A percentile compares a stretch with the other conserved stretches of the same genome.
These are phyloP conservation scores for Ceratina australensis DNA, from an alignment of 1,140 invertebrate species.

Conservation along the genomic window DNA sequence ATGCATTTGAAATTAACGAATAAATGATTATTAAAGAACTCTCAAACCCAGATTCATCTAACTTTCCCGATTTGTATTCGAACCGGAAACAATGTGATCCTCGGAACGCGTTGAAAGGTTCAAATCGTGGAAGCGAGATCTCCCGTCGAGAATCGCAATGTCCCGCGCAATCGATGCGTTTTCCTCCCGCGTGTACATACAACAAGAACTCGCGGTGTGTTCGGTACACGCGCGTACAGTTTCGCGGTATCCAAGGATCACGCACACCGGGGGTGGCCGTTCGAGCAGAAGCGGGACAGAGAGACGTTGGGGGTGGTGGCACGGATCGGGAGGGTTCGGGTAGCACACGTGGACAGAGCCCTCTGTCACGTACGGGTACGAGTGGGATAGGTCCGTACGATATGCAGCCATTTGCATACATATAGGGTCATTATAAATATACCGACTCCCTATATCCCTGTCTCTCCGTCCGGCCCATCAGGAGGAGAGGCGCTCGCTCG, in stretches of 20 bases:
- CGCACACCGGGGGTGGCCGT: background rate
- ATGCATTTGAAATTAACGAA: too few species aligned
- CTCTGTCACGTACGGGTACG: constrained; percentile 71
- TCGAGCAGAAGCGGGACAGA: background rate
- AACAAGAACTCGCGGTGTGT: constrained; percentile 12
- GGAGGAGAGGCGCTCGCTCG: constrained; percentile 66
- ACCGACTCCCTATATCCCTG: constrained; percentile 69
- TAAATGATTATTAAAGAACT: too few species aligned
- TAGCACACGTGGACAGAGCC: constrained; percentile 56
- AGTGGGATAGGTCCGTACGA: constrained; percentile 75
- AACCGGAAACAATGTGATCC: too few species aligned
- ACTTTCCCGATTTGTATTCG: too few species aligned
- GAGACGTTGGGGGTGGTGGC: background rate
- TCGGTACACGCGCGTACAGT: constrained; percentile 10
- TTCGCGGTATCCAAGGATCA: constrained; percentile 20
- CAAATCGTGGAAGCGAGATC: constrained; percentile 43
- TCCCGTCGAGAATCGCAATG: constrained; percentile 52
- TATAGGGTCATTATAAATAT: constrained; percentile 80
- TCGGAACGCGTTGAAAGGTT: constrained; percentile 46
- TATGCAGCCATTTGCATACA: constrained; percentile 80
- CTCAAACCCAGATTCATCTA: too few species aligned
- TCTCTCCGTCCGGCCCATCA: constrained; percentile 73
- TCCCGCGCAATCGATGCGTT: constrained; percentile 65
- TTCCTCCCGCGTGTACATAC: constrained; percentile 16
- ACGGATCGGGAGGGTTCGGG: constrained; percentile 24